These are phyloP conservation scores for Calosoma granatense DNA, from an alignment of 1,140 invertebrate genomes.

Conservation along the genomic window DNA sequence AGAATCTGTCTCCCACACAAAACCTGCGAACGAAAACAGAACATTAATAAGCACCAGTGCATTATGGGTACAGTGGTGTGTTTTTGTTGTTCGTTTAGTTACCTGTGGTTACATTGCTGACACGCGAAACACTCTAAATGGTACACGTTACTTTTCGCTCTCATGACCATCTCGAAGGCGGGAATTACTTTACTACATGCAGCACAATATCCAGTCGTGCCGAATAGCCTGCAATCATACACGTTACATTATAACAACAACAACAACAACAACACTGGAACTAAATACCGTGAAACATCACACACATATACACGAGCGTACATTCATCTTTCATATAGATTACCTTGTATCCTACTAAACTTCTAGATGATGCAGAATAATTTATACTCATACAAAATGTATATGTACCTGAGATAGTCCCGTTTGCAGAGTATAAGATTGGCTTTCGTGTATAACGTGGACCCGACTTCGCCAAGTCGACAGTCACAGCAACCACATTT, in stretches of 20 bases:
- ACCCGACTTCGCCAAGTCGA: constrained; percentile 82
- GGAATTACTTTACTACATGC: constrained; percentile 90
- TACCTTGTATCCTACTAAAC: no score
- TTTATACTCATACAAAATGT: background rate
- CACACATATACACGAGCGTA: no score
- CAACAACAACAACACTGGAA: background rate
- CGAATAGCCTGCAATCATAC: constrained; percentile 64
- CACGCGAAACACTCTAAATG: constrained; percentile 95
- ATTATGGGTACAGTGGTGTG: background rate
- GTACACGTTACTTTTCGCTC: constrained; percentile 87
- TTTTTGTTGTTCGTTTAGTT: constrained; percentile 15
- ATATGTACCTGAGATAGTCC: constrained; percentile 80
- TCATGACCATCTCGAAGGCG: constrained; percentile 96
- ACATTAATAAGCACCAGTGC: background rate
- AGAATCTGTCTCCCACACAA: constrained; percentile 88
- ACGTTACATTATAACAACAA: background rate
- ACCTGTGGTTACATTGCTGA: constrained; percentile 95
- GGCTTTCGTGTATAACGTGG: constrained; percentile 83
- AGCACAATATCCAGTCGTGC: constrained; percentile 84
- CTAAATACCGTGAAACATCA: no score
- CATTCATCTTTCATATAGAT: no score
- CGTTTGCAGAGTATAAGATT: constrained; percentile 87
- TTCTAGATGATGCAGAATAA: no score
- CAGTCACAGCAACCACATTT: constrained; percentile 92
- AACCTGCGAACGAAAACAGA: constrained; percentile 57